Evolutionary conservation across 2,797 vertebrate genomes (phyloP).

Genomic region (Pelodytes ibericus): DNA sequence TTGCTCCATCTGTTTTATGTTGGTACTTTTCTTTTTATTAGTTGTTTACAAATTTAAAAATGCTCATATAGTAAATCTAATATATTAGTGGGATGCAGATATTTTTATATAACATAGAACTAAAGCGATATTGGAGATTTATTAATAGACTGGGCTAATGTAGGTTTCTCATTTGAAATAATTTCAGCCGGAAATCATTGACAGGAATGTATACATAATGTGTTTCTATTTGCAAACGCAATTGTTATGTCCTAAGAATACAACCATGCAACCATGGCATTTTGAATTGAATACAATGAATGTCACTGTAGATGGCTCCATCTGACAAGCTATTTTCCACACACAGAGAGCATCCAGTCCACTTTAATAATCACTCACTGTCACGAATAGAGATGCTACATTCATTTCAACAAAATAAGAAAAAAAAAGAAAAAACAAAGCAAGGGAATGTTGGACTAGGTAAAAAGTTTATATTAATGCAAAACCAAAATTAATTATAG

Average conservation of each 20-base stretch:
- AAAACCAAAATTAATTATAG: too few relatives aligned
- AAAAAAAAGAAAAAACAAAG: too few relatives aligned
- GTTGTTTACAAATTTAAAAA: neutral
- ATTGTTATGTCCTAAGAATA: neutral
- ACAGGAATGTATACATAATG: neutral
- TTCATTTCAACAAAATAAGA: too few relatives aligned
- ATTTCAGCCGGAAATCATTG: neutral
- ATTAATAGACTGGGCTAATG: neutral
- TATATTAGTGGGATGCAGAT: neutral
- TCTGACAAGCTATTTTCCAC: neutral
- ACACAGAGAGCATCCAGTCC: neutral
- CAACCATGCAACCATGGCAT: neutral
- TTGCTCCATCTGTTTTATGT: neutral
- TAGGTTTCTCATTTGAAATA: too few relatives aligned
- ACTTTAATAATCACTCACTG: neutral
- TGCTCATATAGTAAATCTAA: neutral
- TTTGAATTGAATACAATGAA: neutral
- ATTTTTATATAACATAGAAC: neutral
- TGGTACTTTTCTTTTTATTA: neutral
- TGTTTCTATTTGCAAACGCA: neutral
- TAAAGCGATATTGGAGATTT: neutral
- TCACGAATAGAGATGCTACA: too few relatives aligned
- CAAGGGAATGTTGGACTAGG: too few relatives aligned
- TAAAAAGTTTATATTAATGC: too few relatives aligned
- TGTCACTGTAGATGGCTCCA: neutral